Evolutionary conservation across 2,888 invertebrate genomes (phyloP).

Genomic region (Cryptocephalus moraei): DNA sequence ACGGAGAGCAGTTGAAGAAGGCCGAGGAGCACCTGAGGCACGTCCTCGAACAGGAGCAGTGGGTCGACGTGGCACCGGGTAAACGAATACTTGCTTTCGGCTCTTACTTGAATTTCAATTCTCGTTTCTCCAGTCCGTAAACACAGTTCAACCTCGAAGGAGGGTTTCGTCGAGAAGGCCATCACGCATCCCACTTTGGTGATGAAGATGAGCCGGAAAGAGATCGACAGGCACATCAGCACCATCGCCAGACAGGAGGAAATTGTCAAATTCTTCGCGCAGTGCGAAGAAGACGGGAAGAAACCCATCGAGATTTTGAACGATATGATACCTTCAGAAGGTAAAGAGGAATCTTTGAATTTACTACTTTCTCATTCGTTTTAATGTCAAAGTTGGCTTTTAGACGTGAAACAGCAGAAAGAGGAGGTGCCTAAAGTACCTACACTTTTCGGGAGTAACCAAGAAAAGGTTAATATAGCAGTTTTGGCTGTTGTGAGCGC

Average conservation of each 20-base stretch:
- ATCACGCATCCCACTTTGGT: constrained; percentile 48
- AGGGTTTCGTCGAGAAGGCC: constrained; percentile 34
- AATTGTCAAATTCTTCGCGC: constrained; percentile 60
- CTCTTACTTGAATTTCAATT: neutral
- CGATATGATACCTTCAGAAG: constrained; percentile 24
- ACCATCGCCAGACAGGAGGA: constrained; percentile 76
- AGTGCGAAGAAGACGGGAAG: constrained; percentile 47
- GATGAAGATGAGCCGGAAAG: constrained; percentile 59
- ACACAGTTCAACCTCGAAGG: constrained; percentile 16
- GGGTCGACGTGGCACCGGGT: constrained; percentile 41
- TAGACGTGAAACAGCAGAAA: too few relatives aligned
- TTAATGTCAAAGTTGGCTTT: too few relatives aligned
- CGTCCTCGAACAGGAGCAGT: constrained; percentile 46
- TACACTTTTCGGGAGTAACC: constrained; percentile 60
- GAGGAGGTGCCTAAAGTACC: constrained; percentile 37
- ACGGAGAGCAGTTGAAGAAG: constrained; percentile 44
- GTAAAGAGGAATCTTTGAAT: constrained; percentile 10
- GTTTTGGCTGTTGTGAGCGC: constrained; percentile 59
- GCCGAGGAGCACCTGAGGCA: constrained; percentile 58
- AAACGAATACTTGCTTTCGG: constrained; percentile 3
- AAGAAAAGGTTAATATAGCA: constrained; percentile 59
- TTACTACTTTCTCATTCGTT: too few relatives aligned
- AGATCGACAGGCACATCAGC: constrained; percentile 68
- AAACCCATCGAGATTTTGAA: constrained; percentile 32
- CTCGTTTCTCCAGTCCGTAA: constrained; percentile 14